Conservation (phyloP, 2,888 invertebrate genomes). For the Cantharis nigra region DNA sequence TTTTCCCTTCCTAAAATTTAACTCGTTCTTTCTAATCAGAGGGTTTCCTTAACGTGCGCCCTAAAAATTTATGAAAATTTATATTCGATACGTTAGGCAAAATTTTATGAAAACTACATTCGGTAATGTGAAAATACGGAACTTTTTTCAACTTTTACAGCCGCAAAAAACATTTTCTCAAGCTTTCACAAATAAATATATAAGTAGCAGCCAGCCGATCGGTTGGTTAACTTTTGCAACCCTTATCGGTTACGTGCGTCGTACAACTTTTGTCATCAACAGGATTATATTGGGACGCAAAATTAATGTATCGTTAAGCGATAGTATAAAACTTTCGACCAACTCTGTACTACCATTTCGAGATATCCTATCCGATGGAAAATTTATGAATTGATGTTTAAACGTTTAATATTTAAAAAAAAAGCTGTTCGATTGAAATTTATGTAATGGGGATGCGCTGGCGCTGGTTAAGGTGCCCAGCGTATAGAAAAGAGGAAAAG, state of each 20-base stretch:
- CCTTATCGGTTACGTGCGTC: background rate
- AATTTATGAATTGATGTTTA: conserved; percentile 1
- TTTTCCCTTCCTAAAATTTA: background rate
- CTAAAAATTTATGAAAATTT: conserved; percentile 23
- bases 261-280: background rate
- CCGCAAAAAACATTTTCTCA: background rate
- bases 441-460: conserved; percentile 12
- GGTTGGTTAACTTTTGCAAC: background rate
- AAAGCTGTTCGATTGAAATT: conserved; percentile 9
- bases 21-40: conserved; percentile 20
- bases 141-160: background rate
- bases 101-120: conserved; percentile 22
- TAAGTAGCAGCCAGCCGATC: background rate
- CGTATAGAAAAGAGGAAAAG: conserved; percentile 3
- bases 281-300: background rate
- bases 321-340: background rate
- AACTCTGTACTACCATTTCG: background rate
- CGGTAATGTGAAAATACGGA: background rate
- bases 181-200: background rate
- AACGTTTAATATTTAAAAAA: conserved; percentile 5
- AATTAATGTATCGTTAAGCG: background rate
- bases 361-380: too few species aligned
- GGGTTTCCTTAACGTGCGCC: conserved; percentile 16
- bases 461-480: conserved; percentile 6
- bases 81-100: conserved; percentile 20